Evolutionary conservation across 1,140 invertebrate species (phyloP), one percentile per base, ranked within the genome.

Genomic region (Drosophila malerkotliana): DNA sequence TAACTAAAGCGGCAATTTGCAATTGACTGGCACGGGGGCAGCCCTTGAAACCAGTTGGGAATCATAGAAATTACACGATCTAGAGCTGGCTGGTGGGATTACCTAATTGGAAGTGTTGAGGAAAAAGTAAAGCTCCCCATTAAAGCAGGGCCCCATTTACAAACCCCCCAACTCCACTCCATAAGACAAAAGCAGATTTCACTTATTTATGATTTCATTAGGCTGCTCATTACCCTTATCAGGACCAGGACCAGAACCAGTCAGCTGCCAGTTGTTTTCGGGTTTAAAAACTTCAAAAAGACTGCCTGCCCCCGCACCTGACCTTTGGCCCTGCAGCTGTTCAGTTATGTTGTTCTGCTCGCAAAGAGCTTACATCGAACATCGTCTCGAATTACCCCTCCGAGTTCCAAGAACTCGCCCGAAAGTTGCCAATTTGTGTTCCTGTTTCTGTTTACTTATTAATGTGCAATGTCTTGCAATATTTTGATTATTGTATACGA

Each of bases 381-480:
- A 71, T 12, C 41, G 52, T 57, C 57, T 69, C 44, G 12, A 71
- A 24, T 71, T 69, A 28, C 26, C 48, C 48, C 63, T 4, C 26
- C 60, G 14, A 45, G 53, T 58, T 69, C 47, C 48, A 53, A 72
- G 67, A 53, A 55, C 15, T 7, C 26, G 5, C 26, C 26, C 26
- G 26, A 28, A 7, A 54, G 30, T 55, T 72, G 48, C 24, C 41
- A 18, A 18, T 52, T 48, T 52, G 15, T 73, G 39, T 55, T 51
- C 30, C 30, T 51, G 48, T 48, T 56, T 56, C 52, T 67, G 14
- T 57, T 54, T 59, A 51, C 61, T 73, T 83, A 82, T 66, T 78
- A 83, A 82, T 82, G 71, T 82, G 79, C 79, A 82, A 75, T 77
- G 71, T 59, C 57, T 60, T 79, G 79, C 79, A 82, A 81, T 81